phyloP scores from a whole-genome alignment of 2,113 vertebrate genomes.

The Gadus macrocephalus region DNA sequence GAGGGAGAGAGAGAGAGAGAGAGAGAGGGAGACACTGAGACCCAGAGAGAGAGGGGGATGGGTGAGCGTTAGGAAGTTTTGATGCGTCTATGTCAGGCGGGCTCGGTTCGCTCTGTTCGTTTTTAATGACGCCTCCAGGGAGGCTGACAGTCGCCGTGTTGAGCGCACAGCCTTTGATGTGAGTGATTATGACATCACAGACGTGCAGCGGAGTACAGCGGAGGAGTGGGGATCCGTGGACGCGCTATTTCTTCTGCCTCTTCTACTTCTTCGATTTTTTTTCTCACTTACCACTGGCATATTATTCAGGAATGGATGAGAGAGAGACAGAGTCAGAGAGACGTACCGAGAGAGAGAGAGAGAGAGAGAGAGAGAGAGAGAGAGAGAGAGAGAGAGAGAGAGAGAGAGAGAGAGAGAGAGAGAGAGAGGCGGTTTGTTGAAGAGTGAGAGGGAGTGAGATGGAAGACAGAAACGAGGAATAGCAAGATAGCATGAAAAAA shows the following conservation, averaged over 20 bases:
- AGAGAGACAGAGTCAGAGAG: conserved; percentile 25
- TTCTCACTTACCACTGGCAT: conserved; percentile 52
- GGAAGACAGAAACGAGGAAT: too few relatives aligned
- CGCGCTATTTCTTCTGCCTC: conserved; percentile 28
- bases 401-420: neutral
- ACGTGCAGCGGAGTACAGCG: conserved; percentile 67
- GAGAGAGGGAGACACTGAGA: too few relatives aligned
- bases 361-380: conserved; percentile 1
- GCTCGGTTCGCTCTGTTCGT: conserved; percentile 68
- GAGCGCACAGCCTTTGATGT: conserved; percentile 74
- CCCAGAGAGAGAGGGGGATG: too few relatives aligned
- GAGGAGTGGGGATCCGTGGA: conserved; percentile 64
- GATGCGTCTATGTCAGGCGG: conserved; percentile 69
- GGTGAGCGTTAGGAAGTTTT: conserved; percentile 53
- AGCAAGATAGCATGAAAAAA: conserved; percentile 15
- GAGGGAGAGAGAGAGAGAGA: neutral
- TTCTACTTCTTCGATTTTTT: conserved; percentile 20
- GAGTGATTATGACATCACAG: conserved; percentile 80
- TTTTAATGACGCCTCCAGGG: conserved; percentile 80
- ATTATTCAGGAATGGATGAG: conserved; percentile 55
- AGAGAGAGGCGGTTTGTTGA: neutral
- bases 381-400: too few relatives aligned
- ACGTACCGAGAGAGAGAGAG: conserved; percentile 7
- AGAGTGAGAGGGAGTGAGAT: too few relatives aligned
- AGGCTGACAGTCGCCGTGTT: conserved; percentile 76